Evolutionary conservation across 2,797 vertebrate genomes (phyloP), one percentile per base, ranked within the genome.

Genomic region (Typhlichthys subterraneus): DNA sequence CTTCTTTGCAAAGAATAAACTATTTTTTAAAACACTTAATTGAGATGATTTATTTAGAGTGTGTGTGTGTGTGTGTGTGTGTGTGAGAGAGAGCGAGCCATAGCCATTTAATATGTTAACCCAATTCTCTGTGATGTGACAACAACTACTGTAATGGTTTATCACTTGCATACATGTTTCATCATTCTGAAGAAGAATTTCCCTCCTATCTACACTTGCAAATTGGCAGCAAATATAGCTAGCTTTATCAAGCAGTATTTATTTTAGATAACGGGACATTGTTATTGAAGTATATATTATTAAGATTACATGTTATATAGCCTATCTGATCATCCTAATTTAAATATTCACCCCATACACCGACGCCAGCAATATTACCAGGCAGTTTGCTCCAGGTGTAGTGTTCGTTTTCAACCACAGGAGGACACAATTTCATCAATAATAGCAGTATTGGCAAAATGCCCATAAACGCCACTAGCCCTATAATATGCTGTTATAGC

Each of bases 1-100:
- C 86, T 89, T 87, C 83, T 90, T 90, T 90, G 82, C 88, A 85
- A 85, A 85, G 75, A 66, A 89, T 64, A 90, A 83, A 88, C 69
- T 77, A 77, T 85, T 81, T 89, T 85, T 84, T 52, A 61, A 82
- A 81, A 72, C 49, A 38, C 38, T 57, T 23, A 12, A 2, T 0
- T 0, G 13, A 38, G 49, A 19, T 63, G 68, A 47, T 70, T 38
- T 14, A 72, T 50, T 80, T 63, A 2, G 2, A 38, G 33, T 38
- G 9, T 38, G 12, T 57, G 57, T 57, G 50, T 45, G 29, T 42
- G 47, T 23, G 19, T 23, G 19, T 23, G 19, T 19, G 19, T 19
- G 19, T 19, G 19, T 17, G 17, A 17, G 33, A 52, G 58, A 15
- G 15, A 17, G 15, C 1, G 15, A 17, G 15, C 15, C 15, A 17